Percentiles rank a stretch among this genome's conserved stretches.
Evolutionary conservation across 2,797 vertebrate genomes (phyloP).

Genomic region (Antrozous pallidus): DNA sequence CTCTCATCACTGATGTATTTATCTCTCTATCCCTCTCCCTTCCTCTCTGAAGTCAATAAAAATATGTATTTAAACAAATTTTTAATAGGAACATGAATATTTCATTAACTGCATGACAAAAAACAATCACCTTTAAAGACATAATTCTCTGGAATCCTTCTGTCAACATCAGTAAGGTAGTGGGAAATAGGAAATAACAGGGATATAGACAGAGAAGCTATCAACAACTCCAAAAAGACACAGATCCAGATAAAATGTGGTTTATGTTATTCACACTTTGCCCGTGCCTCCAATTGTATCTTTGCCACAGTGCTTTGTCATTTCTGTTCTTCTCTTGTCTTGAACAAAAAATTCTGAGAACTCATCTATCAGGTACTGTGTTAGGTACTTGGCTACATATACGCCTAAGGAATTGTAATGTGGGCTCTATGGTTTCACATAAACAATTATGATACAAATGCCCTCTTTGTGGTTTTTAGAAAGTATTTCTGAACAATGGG

Average conservation of each 20-base stretch:
- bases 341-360: not conserved
- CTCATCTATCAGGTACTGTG: not conserved
- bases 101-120: not conserved
- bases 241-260: not conserved
- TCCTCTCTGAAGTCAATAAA: no score
- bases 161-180: not conserved
- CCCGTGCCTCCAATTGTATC: not conserved
- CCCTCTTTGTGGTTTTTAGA: not conserved
- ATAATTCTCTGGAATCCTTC: not conserved
- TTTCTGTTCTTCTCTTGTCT: not conserved
- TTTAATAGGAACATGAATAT: not conserved
- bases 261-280: not conserved
- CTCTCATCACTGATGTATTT: no score
- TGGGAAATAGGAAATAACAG: not conserved
- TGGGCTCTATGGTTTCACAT: not conserved
- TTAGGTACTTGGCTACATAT: not conserved
- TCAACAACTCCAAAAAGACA: not conserved
- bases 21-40: no score
- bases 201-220: not conserved
- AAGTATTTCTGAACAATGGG: not conserved
- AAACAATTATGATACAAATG: not conserved
- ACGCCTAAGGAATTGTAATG: not conserved
- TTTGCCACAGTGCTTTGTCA: not conserved
- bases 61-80: not conserved
- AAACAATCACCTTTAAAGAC: not conserved